phyloP scores from a whole-genome alignment of 2,797 vertebrate species.

The Sitta carolinensis region DNA sequence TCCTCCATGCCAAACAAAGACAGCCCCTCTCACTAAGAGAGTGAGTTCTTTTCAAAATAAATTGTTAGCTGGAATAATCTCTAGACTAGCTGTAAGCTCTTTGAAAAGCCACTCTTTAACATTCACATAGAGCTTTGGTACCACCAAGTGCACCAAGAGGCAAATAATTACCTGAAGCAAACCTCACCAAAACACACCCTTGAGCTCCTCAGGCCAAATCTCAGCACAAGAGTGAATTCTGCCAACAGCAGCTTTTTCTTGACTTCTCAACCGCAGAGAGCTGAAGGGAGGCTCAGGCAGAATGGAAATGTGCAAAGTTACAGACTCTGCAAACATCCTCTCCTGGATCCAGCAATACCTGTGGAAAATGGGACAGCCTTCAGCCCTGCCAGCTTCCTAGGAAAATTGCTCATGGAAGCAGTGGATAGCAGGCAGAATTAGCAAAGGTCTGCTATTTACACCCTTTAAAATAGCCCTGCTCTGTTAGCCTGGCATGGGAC shows the following conservation, averaged over 20 bases:
- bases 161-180: not conserved
- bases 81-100: not conserved
- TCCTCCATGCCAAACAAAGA: not conserved
- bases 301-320: conserved; percentile 25
- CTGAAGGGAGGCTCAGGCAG: not conserved
- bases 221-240: not conserved
- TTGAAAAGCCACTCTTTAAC: not conserved
- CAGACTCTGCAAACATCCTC: not conserved
- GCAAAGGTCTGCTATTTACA: not conserved
- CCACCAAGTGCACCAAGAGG: not conserved
- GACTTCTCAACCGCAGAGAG: not conserved
- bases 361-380: conserved; percentile 31
- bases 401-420: conserved; percentile 12
- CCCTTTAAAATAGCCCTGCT: not conserved
- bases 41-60: not conserved
- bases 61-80: not conserved
- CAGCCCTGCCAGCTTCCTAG: not conserved
- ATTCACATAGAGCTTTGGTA: not conserved
- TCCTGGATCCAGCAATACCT: not conserved
- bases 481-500: not conserved
- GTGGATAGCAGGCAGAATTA: not conserved
- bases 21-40: not conserved
- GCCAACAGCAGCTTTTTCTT: not conserved
- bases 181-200: not conserved
- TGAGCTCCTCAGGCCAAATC: not conserved